Base-by-base conservation (phyloP, 2,797 vertebrate species). In the Darevskia nairensis region DNA sequence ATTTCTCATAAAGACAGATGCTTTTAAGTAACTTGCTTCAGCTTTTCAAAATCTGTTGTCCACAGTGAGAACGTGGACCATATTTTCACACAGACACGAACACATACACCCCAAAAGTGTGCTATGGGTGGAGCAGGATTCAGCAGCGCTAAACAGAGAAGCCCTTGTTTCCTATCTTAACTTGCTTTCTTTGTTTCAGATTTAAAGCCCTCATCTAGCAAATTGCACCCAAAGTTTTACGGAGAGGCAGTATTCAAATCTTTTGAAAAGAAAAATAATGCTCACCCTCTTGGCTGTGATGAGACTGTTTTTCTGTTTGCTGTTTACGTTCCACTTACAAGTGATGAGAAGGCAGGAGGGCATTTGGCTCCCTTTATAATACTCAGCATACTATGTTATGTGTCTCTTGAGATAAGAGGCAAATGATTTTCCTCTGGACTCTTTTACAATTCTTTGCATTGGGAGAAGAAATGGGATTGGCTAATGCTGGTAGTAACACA, bases 351-450 rank as follows among this genome's bases (percentile, higher is more conserved):
- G 66, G 7, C 50, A 55, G 17, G 85, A 59, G 8, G 35, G 5
- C 35, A 19, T 66, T 89, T 86, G 66, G 55, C 35, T 27, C 0
- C 68, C 39, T 80, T 84, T 80, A 69, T 76, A 59, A 79, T 0
- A 5, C 32, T 89, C 0, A 0, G 68, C 87, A 46, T 29, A 3
- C 19, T 35, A 21, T 39, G 0, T 0, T 0, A 1, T 27, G 2
- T 32, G 13, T 64, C 86, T 69, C 79, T 88, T 86, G 90, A 78
- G 44, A 80, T 61, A 86, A 68, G 72, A 50, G 80, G 80, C 71
- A 66, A 90, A 76, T 46, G 90, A 91, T 93, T 90, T 82, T 80
- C 78, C 85, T 41, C 74, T 88, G 92, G 89, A 82, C 88, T 75
- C 78, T 86, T 89, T 89, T 84, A 39, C 50, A 84, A 25, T 88